Base-by-base conservation (phyloP, 2,113 vertebrate species). In the Ctenodactylus gundi region DNA sequence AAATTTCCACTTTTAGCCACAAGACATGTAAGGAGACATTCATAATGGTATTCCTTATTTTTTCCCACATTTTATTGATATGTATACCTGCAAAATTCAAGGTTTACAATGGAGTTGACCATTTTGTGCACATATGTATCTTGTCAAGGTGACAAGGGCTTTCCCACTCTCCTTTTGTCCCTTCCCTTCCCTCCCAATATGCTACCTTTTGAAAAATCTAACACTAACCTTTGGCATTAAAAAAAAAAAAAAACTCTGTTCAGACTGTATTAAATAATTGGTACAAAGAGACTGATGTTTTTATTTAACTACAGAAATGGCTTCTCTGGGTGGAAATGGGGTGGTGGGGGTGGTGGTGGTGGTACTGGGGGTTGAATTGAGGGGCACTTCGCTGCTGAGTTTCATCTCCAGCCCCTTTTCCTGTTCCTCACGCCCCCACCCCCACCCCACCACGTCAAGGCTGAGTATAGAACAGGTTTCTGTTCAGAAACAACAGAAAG, bases 161-260 rank as follows among this genome's bases (percentile, higher is more conserved):
- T 91, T 41, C 51, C 23, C 58, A 51, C 62, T 68, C 73, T 91
- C 53, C 65, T 68, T 46, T 68, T 78, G 34, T 62, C 67, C 65
- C 36, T 77, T 90, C 82, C 76, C 20, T 85, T 62, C 82, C 80
- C 72, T 34, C 62, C 86, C 65, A 53, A 21, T 77, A 85, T 77
- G 36, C 90, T 86, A 53, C 53, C 53, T 96, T 89, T 89, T 92
- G 55, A 82, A 81, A 96, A 86, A 89, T 89, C 60, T 67, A 65
- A 18, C 60, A 76, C 65, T 85, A 20, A 82, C 58, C 27, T 85
- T 85, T 70, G 51, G 53, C 39, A 65, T 88, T 41, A n/a, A 70
- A 49, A 75, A 49, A 49, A 53, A 53, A 51, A 60, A 64, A 73
- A 90, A 65, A 84, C 36, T 3, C 70, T 81, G 20, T 73, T 85